Conservation (phyloP, 2,888 invertebrate genomes). For the Blastobasis adustella region DNA sequence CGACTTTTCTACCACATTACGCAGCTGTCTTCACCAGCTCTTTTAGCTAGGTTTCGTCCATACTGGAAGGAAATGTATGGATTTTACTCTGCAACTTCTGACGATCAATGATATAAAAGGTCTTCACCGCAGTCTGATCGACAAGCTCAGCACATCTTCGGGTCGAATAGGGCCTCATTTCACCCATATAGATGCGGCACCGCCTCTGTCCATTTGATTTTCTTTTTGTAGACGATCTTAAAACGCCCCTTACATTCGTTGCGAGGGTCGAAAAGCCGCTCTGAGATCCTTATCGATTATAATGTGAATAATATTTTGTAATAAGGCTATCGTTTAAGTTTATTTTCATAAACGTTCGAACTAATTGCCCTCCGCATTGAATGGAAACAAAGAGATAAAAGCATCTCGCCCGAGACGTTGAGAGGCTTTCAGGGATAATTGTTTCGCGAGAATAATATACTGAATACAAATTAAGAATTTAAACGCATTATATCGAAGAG, state of each 20-base stretch:
- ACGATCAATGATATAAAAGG: slow-evolving; percentile 11
- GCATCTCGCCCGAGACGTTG: slow-evolving; percentile 26
- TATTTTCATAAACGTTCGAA: slow-evolving; percentile 39
- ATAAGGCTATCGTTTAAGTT: slow-evolving; percentile 38
- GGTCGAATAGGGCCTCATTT: slow-evolving; percentile 11
- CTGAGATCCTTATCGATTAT: slow-evolving; percentile 47
- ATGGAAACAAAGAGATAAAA: slow-evolving; percentile 45
- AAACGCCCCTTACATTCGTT: slow-evolving; percentile 44
- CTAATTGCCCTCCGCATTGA: slow-evolving; percentile 45
- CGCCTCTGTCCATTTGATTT: slow-evolving; percentile 33
- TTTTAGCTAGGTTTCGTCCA: too few relatives aligned
- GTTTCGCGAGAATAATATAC: slow-evolving; percentile 36
- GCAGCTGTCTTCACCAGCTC: too few relatives aligned
- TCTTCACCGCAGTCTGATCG: slow-evolving; percentile 3
- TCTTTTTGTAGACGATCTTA: slow-evolving; percentile 38
- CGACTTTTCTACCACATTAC: too few relatives aligned
- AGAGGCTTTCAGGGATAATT: slow-evolving; percentile 39
- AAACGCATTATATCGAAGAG: slow-evolving; percentile 19
- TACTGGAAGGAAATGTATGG: background rate
- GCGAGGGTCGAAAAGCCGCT: slow-evolving; percentile 37
- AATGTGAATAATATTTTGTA: slow-evolving; percentile 46
- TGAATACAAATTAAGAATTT: slow-evolving; percentile 38
- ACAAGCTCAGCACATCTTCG: background rate
- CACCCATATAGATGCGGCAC: slow-evolving; percentile 12
- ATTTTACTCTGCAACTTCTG: slow-evolving; percentile 10